A percentile compares a stretch with the other conserved stretches of the same genome.
Conservation (phyloP, 1,140 invertebrate species). For the Lineus longissimus region DNA sequence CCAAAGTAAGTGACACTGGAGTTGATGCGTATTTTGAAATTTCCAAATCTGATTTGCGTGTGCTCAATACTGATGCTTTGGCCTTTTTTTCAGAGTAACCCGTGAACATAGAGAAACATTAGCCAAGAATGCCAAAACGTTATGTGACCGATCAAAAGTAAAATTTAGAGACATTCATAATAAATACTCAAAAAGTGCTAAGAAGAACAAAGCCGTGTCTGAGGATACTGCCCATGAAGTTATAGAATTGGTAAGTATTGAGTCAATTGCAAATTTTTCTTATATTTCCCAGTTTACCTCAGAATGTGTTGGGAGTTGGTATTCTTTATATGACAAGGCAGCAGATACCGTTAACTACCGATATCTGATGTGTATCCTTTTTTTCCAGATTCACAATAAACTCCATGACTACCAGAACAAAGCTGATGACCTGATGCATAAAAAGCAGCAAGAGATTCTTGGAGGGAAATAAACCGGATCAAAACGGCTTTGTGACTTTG, state of each 20-base stretch:
- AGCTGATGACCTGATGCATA: constrained; percentile 66
- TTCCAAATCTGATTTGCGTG: neutral
- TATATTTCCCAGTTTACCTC: too few species aligned
- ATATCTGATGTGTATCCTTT: neutral
- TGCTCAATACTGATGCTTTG: too few species aligned
- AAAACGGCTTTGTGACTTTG: too few species aligned
- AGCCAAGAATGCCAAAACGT: constrained; percentile 78
- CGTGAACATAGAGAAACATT: constrained; percentile 84
- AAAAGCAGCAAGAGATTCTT: constrained; percentile 29
- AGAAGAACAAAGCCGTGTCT: neutral
- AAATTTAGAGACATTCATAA: constrained; percentile 74
- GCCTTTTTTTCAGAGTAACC: constrained; percentile 66
- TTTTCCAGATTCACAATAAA: neutral
- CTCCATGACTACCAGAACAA: constrained; percentile 66
- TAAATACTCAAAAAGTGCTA: constrained; percentile 54
- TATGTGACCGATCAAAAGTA: constrained; percentile 77
- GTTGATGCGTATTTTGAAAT: neutral
- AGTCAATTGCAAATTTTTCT: too few species aligned
- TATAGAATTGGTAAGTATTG: constrained; percentile 2
- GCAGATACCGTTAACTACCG: neutral
- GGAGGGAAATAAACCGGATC: neutral
- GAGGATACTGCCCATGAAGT: neutral
- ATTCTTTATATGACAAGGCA: neutral
- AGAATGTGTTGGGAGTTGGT: neutral
- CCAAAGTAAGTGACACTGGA: constrained; percentile 67